Conservation (phyloP, 2,888 invertebrate species). For the Diloba caeruleocephala region DNA sequence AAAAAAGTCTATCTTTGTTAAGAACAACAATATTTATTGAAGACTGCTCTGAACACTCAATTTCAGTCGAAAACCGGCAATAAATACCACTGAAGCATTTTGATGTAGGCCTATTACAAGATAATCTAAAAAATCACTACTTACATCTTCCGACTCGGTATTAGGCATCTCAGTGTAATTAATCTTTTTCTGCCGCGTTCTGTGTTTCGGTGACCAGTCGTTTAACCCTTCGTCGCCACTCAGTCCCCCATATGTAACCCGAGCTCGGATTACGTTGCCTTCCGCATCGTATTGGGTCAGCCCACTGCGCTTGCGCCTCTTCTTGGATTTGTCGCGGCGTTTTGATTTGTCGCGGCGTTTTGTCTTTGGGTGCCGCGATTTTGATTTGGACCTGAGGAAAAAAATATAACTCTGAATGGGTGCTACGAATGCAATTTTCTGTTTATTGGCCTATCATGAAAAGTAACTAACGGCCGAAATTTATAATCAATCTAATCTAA, state of each 20-base stretch:
- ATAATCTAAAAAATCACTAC: too few relatives aligned
- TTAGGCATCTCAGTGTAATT: constrained; percentile 93
- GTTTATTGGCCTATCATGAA: too few relatives aligned
- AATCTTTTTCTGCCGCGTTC: constrained; percentile 93
- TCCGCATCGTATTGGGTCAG: constrained; percentile 79
- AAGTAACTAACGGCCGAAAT: too few relatives aligned
- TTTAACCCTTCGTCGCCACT: constrained; percentile 85
- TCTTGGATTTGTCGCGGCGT: constrained; percentile 62
- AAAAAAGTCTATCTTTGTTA: too few relatives aligned
- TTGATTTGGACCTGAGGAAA: constrained; percentile 61
- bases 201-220: constrained; percentile 90
- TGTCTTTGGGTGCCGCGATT: constrained; percentile 51
- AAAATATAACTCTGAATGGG: too few relatives aligned
- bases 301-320: constrained; percentile 60
- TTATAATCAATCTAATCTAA: too few relatives aligned
- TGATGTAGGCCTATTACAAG: too few relatives aligned
- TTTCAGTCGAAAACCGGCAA: too few relatives aligned
- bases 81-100: too few relatives aligned
- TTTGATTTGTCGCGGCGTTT: constrained; percentile 60
- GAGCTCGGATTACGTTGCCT: constrained; percentile 76
- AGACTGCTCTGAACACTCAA: too few relatives aligned
- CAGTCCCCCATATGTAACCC: constrained; percentile 89
- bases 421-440: too few relatives aligned
- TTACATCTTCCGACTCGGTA: constrained; percentile 93
- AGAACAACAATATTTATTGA: too few relatives aligned